A percentile compares a stretch with the other conserved stretches of the same genome.
Conservation (phyloP, 30 jellyfish, hydroid and myxozoan species). For the Cassiopea andromeda region DNA sequence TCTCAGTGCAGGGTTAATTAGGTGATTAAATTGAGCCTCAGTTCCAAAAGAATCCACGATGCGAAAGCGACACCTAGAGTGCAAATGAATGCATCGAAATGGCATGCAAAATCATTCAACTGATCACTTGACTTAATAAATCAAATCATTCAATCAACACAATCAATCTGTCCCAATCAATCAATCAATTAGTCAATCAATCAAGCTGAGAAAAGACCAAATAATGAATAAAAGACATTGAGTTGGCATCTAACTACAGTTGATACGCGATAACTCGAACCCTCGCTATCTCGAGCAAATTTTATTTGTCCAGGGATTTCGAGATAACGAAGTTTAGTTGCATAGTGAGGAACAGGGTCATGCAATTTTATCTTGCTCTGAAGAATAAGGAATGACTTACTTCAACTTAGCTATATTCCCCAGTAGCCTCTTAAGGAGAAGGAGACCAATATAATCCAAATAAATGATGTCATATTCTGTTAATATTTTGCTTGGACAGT, state of each 20-base stretch:
- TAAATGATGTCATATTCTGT: slow-evolving; percentile 74
- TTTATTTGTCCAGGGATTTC: no score
- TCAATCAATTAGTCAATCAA: slow-evolving; percentile 1
- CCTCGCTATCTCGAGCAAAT: no score
- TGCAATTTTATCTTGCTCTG: no score
- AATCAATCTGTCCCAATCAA: not conserved
- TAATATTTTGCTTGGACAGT: slow-evolving; percentile 69
- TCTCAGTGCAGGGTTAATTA: slow-evolving; percentile 38
- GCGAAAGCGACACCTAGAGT: slow-evolving; percentile 87
- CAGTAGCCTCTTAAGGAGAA: slow-evolving; percentile 58
- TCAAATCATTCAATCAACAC: not conserved
- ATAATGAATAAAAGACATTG: no score
- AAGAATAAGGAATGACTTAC: slow-evolving; percentile 30
- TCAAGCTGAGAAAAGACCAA: not conserved
- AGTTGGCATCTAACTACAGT: no score
- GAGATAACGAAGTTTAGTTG: no score
- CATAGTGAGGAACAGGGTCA: no score
- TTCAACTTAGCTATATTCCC: slow-evolving; percentile 67
- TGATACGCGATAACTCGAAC: no score
- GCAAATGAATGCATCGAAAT: not conserved
- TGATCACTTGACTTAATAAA: not conserved
- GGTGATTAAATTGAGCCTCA: slow-evolving; percentile 93
- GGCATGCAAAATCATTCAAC: not conserved
- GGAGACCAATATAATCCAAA: slow-evolving; percentile 87
- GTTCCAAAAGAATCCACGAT: slow-evolving; percentile 98